phyloP scores from a whole-genome alignment of 1,140 invertebrate species.

The Melanaphis sacchari region DNA sequence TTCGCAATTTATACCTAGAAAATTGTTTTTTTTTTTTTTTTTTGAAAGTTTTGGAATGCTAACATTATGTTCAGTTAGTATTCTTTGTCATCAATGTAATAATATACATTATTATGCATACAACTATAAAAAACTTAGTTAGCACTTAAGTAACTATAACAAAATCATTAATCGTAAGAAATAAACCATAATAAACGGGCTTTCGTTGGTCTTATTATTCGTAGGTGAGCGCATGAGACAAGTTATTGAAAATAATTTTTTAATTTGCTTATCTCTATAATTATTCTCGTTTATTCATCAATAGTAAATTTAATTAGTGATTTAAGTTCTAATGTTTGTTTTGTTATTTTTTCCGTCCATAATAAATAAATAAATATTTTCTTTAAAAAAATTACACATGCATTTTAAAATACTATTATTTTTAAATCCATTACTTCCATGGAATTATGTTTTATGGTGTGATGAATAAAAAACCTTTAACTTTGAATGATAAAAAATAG shows the following conservation, averaged over 20 bases:
- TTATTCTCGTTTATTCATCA: not conserved
- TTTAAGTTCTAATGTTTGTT: too few species aligned
- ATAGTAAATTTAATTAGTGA: not conserved
- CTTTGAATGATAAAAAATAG: not conserved
- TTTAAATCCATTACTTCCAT: not conserved
- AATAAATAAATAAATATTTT: not conserved
- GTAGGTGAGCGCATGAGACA: not conserved
- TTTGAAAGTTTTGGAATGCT: not conserved
- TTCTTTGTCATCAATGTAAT: not conserved
- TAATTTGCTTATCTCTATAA: too few species aligned
- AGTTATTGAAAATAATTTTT: not conserved
- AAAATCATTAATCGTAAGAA: not conserved
- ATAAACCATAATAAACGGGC: not conserved
- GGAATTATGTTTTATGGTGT: not conserved
- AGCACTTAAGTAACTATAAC: not conserved
- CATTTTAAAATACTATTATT: not conserved
- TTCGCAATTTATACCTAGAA: not conserved
- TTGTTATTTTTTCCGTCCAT: too few species aligned
- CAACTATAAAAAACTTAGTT: too few species aligned
- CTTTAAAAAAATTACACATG: not conserved
- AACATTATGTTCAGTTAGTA: not conserved
- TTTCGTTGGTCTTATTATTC: not conserved
- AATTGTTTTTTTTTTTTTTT: not conserved
- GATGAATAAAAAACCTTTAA: not conserved
- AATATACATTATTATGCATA: not conserved